A percentile compares a stretch with the other conserved stretches of the same genome.
Evolutionary conservation across 2,113 vertebrate species (phyloP).

Genomic region (Amblyornis subalaris): DNA sequence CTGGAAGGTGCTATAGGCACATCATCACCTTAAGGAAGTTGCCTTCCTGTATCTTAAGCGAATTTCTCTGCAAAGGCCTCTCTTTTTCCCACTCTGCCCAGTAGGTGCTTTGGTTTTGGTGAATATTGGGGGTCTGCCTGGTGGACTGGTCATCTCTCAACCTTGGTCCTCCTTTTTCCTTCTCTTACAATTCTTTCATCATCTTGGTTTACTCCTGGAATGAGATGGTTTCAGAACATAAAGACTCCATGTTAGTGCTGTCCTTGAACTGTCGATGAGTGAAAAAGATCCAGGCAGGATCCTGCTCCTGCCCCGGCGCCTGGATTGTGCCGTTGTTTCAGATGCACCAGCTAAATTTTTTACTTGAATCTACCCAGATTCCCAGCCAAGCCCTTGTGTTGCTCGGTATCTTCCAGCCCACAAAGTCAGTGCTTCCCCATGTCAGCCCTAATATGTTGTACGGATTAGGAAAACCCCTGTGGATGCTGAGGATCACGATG

Average conservation of each 20-base stretch:
- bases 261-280: not conserved
- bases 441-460: not conserved
- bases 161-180: not conserved
- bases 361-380: not conserved
- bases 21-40: not conserved
- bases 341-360: not conserved
- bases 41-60: not conserved
- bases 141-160: not conserved
- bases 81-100: not conserved
- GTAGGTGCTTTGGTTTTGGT: not conserved
- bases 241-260: not conserved
- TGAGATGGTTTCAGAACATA: not conserved
- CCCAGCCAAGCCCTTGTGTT: not conserved
- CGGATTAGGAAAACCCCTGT: not conserved
- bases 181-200: not conserved
- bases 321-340: rapidly evolving
- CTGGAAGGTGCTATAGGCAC: not conserved
- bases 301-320: not conserved
- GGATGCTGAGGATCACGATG: not conserved
- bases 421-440: not conserved
- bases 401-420: not conserved
- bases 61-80: not conserved
- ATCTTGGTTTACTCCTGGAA: not conserved
- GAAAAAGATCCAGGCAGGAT: rapidly evolving
- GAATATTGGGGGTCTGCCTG: not conserved